Conservation (phyloP, 2,797 vertebrate species). For the Pipistrellus pygmaeus region DNA sequence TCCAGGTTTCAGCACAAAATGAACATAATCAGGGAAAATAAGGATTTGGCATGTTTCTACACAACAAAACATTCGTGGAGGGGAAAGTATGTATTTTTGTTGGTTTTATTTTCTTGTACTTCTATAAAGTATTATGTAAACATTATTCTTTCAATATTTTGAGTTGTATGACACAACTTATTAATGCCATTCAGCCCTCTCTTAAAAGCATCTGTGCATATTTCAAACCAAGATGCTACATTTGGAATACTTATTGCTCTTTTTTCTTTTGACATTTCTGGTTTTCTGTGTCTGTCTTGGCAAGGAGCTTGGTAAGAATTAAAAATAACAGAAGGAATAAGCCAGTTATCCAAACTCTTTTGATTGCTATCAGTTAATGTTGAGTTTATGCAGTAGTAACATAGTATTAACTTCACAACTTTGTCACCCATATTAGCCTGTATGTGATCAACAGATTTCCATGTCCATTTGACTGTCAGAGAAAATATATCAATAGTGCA, state of each 20-base stretch:
- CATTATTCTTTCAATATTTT: background rate
- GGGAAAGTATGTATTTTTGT: constrained; percentile 94
- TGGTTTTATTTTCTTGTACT: constrained; percentile 49
- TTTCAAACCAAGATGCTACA: background rate
- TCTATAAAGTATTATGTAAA: background rate
- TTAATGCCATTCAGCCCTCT: background rate
- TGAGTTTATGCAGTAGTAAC: background rate
- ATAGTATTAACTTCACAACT: background rate
- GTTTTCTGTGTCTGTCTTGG: constrained; percentile 47
- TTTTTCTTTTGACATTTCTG: constrained; percentile 58
- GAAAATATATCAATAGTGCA: background rate
- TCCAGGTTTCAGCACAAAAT: constrained; percentile 96
- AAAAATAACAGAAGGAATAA: constrained; percentile 38
- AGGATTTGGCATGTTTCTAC: constrained; percentile 99
- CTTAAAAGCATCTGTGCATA: constrained; percentile 12
- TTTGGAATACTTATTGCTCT: constrained; percentile 34
- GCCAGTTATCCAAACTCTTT: background rate
- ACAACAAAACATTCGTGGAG: constrained; percentile 99
- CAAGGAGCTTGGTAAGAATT: constrained; percentile 36
- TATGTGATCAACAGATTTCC: background rate
- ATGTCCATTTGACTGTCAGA: background rate
- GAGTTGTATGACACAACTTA: background rate
- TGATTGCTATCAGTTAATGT: background rate
- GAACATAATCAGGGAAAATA: constrained; percentile 99
- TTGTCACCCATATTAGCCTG: background rate